These are phyloP conservation scores for Psylliodes chrysocephalus DNA, from an alignment of 2,888 invertebrate genomes.

Conservation along the genomic window DNA sequence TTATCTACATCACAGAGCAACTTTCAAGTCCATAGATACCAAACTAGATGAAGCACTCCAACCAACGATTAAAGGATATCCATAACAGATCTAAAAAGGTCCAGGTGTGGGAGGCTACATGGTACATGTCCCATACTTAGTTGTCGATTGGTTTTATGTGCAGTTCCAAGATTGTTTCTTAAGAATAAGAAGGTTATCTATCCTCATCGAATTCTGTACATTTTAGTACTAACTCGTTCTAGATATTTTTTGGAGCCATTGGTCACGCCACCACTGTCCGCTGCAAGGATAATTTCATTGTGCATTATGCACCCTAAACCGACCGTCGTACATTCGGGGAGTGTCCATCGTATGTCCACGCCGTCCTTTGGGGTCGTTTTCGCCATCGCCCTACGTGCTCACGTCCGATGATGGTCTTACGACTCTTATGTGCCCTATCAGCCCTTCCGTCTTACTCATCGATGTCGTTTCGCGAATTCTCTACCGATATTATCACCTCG, in stretches of 20 bases:
- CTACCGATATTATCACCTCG: constrained; percentile 28
- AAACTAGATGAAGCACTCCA: too few relatives aligned
- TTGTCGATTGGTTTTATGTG: too few relatives aligned
- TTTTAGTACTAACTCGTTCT: neutral
- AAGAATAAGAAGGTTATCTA: neutral
- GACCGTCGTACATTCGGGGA: constrained; percentile 45
- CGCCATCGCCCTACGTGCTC: constrained; percentile 39
- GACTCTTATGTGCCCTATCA: constrained; percentile 28
- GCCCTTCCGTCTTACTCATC: constrained; percentile 42
- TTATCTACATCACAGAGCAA: too few relatives aligned
- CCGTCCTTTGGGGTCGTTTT: constrained; percentile 50
- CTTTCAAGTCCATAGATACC: too few relatives aligned
- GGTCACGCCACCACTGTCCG: constrained; percentile 15
- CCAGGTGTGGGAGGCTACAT: too few relatives aligned
- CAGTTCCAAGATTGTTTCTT: neutral
- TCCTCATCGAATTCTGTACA: neutral
- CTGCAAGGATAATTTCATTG: constrained; percentile 43
- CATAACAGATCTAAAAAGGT: too few relatives aligned
- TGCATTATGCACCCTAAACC: constrained; percentile 53
- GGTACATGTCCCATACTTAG: too few relatives aligned
- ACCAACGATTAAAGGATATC: too few relatives aligned
- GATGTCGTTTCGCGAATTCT: constrained; percentile 38
- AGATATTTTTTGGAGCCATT: neutral
- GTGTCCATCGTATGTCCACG: constrained; percentile 57
- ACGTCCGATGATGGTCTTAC: constrained; percentile 31